phyloP scores from a whole-genome alignment of 2,113 vertebrate species.

The Passer montanus region DNA sequence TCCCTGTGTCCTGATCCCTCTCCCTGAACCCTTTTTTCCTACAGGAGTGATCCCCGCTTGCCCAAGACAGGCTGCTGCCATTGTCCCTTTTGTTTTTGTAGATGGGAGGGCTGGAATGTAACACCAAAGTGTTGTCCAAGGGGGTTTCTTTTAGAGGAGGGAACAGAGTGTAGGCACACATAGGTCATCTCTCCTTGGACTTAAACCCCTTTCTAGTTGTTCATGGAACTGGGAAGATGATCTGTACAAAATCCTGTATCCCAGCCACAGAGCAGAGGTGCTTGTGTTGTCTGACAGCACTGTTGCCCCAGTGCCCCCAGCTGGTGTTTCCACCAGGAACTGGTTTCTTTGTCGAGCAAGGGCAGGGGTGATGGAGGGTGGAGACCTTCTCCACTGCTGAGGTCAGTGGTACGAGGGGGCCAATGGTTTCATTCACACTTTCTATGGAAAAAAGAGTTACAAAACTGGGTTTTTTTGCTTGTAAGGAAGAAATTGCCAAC shows the following conservation, averaged over 20 bases:
- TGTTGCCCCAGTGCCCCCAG: neutral
- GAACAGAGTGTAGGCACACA: neutral
- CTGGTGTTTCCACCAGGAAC: neutral
- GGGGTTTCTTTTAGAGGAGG: neutral
- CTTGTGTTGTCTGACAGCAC: rapidly evolving
- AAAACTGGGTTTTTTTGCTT: neutral
- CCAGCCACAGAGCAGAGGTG: neutral
- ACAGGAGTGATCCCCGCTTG: neutral
- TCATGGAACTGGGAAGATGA: neutral
- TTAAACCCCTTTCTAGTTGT: neutral
- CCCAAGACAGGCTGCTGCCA: rapidly evolving
- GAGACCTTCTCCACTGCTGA: neutral
- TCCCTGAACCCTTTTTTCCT: neutral
- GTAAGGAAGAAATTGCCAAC: slow-evolving; percentile 13
- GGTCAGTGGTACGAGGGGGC: neutral
- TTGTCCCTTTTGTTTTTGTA: neutral
- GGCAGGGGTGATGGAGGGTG: neutral
- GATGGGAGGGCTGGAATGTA: neutral
- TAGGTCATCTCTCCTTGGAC: neutral
- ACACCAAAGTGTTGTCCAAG: neutral
- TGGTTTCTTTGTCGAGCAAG: neutral
- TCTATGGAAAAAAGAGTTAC: neutral
- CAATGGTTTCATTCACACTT: neutral
- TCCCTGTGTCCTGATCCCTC: rapidly evolving
- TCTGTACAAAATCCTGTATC: neutral